Evolutionary conservation across 2,888 invertebrate species (phyloP), one percentile per base, ranked within the genome.

Genomic region (Trissolcus japonicus): DNA sequence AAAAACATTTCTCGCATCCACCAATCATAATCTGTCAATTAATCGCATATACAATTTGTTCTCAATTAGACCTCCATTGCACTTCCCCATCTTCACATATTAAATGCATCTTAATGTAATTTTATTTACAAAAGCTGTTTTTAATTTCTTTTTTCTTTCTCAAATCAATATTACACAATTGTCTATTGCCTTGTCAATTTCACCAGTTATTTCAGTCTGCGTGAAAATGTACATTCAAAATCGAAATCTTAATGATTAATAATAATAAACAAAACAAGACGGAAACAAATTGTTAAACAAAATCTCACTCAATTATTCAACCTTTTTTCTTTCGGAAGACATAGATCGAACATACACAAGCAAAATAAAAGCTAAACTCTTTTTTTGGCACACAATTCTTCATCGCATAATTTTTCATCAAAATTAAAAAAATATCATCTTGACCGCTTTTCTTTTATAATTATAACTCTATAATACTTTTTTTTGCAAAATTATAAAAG

Each of bases 81-180:
- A 89, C 88, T 88, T 86, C 87, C 87, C 88, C 88, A 86, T 87
- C 85, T 83, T 85, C 84, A 85, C 84, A 83, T 83, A 79, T 79
- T 85, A 88, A 88, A 88, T 87, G 87, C 87, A 87, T 83, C 86
- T 87, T 87, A 87, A 86, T 81, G 79, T 86, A 86, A 82, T 83
- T 83, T 75, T 85, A 86, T 86, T 78, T 86, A 86, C 85, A 87
- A 82, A 78, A 85, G 83, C 82, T 84, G 83, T 78, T 82, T 81
- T 80, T 75, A 79, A 48, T 48, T 35, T 46, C 59, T 82, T 80
- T 79, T 78, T 82, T 81, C 80, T 66, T 81, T 80, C 19, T 62
- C 66, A 75, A 78, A 80, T 80, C 51, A 75, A 56, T 59, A 54
- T 61, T 69, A 68, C 55, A 78, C 59, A 65, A 69, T 63, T 66